phyloP scores from a whole-genome alignment of 2,888 invertebrate genomes.

The Parascotia fuliginaria region DNA sequence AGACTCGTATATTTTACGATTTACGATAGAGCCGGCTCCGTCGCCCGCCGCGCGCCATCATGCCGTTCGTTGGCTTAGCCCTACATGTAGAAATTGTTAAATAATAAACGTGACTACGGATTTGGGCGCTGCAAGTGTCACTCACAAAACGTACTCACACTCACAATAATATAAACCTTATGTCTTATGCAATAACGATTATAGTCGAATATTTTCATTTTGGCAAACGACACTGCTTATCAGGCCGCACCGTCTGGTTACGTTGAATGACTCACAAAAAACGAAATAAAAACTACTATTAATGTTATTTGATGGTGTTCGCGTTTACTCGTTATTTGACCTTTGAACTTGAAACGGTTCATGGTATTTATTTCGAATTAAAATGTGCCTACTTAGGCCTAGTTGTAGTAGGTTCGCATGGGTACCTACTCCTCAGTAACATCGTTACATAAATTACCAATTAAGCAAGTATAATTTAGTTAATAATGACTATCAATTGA shows the following conservation, averaged over 20 bases:
- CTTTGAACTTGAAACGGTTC: constrained; percentile 24
- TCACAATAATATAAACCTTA: constrained; percentile 22
- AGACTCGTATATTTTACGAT: background rate
- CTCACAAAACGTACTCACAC: constrained; percentile 6
- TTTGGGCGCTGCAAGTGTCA: constrained; percentile 13
- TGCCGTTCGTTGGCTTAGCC: background rate
- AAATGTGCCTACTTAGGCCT: background rate
- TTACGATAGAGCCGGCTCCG: too few relatives aligned
- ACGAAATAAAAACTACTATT: constrained; percentile 13
- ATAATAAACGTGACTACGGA: constrained; percentile 17
- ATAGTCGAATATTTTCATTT: constrained; percentile 20
- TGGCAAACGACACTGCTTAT: constrained; percentile 23
- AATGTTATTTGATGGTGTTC: constrained; percentile 13
- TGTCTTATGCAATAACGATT: constrained; percentile 8
- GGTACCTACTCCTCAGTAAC: background rate
- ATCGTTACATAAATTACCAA: constrained; percentile 3
- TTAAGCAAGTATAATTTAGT: too few relatives aligned
- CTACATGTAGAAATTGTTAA: constrained; percentile 5
- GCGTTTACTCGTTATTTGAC: constrained; percentile 15
- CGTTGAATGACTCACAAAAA: constrained; percentile 36
- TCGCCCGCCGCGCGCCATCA: too few relatives aligned
- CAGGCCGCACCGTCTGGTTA: constrained; percentile 28
- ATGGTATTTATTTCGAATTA: background rate
- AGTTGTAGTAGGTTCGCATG: too few relatives aligned
- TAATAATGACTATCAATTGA: too few relatives aligned